Conservation (phyloP, 2,888 invertebrate genomes). For the Galerucella pusilla region DNA sequence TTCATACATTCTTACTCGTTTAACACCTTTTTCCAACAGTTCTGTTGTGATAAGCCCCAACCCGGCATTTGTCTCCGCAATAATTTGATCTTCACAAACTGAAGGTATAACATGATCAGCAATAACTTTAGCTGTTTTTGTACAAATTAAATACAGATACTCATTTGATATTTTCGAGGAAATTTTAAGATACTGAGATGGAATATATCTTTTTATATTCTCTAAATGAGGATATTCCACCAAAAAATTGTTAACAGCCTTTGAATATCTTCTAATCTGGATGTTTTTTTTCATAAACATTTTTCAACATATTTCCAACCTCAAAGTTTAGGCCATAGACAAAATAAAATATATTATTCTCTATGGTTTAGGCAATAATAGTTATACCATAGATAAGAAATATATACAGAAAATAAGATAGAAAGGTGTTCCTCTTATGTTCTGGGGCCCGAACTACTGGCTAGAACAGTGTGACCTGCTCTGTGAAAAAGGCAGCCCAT, state of each 20-base stretch:
- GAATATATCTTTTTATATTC: slow-evolving; percentile 42
- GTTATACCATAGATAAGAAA: too few species aligned
- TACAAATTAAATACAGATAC: slow-evolving; percentile 53
- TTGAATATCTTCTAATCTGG: slow-evolving; percentile 15
- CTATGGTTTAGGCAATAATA: too few species aligned
- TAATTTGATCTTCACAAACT: slow-evolving; percentile 55
- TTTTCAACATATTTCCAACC: slow-evolving; percentile 8
- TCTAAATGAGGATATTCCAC: slow-evolving; percentile 38
- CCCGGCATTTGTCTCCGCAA: slow-evolving; percentile 79
- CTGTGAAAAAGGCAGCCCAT: too few species aligned
- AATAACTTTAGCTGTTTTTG: slow-evolving; percentile 50
- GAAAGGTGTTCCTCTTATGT: too few species aligned
- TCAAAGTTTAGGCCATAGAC: neutral
- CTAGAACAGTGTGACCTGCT: too few species aligned
- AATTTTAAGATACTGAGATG: slow-evolving; percentile 41
- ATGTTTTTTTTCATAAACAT: neutral
- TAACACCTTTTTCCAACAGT: slow-evolving; percentile 67
- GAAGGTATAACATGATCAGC: slow-evolving; percentile 48
- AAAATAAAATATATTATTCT: too few species aligned
- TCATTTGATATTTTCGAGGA: slow-evolving; percentile 44
- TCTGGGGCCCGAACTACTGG: too few species aligned
- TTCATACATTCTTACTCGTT: slow-evolving; percentile 72
- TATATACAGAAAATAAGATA: too few species aligned
- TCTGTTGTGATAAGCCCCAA: slow-evolving; percentile 73
- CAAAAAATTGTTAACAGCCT: slow-evolving; percentile 34